These are phyloP conservation scores for Agonopterix arenella DNA, from an alignment of 2,888 invertebrate species.

Conservation along the genomic window DNA sequence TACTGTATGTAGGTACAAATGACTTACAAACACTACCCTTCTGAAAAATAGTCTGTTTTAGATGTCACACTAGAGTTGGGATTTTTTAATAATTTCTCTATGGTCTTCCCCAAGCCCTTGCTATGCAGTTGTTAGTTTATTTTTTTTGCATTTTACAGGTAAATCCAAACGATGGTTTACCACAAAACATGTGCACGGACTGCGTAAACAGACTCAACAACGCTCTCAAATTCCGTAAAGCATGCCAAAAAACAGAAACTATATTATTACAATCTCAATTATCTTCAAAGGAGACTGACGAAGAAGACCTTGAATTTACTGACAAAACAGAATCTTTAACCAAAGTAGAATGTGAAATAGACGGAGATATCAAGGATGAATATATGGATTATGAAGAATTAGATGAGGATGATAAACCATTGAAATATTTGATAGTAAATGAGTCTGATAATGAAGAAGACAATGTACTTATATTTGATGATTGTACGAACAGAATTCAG, in stretches of 20 bases:
- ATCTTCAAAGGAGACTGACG: neutral
- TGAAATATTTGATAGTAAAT: conserved; percentile 7
- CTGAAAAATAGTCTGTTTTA: no score
- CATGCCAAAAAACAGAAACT: conserved; percentile 27
- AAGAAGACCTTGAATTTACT: neutral
- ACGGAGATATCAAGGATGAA: neutral
- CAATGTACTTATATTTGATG: neutral
- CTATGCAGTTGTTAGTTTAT: no score
- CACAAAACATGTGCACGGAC: conserved; percentile 35
- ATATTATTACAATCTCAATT: conserved; percentile 14
- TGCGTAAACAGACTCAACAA: conserved; percentile 25
- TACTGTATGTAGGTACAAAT: no score
- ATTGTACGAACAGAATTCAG: neutral
- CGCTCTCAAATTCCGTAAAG: conserved; percentile 30
- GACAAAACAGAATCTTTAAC: neutral
- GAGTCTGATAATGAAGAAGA: neutral
- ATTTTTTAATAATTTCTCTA: no score
- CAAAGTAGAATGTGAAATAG: neutral
- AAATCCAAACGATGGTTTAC: conserved; percentile 28
- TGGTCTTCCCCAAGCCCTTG: no score
- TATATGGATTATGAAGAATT: conserved; percentile 2
- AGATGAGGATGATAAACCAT: conserved; percentile 16
- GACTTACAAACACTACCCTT: no score
- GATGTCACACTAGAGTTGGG: no score
- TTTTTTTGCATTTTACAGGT: conserved; percentile 22